Evolutionary conservation across 2,888 invertebrate species (phyloP), one percentile per base, ranked within the genome.

Genomic region (Acrobasis suavella): DNA sequence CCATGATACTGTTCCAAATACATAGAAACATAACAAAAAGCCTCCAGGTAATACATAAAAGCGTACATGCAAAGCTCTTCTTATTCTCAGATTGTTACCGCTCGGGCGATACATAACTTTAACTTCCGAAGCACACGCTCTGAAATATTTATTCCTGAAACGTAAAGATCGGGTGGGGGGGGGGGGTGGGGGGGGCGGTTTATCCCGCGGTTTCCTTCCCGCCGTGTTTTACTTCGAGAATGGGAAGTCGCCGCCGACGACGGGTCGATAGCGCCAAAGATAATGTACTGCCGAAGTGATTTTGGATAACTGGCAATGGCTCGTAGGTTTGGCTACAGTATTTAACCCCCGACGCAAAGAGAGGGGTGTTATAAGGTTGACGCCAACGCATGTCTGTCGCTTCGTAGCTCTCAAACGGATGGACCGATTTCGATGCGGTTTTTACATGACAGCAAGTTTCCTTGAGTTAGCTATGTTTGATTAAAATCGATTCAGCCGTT

Each of bases 121-220:
- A 89, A 91, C 89, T 91, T 91, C 87, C 90, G 85, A 89, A 91
- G 91, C 91, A 91, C 91, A 91, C 90, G 91, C 90, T 91, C 91
- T 92, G 91, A 91, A 92, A 91, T 92, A 92, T 92, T 91, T 91
- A 92, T 92, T 91, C 91, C 90, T 91, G 91, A 91, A 91, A 91
- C 91, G 92, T 91, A 91, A 91, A 91, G 91, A 91, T 90, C 89
- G 89, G 88, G 46, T 46, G 87, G 52, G 63, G 69, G 64, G 73
- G 71, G 66, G 78, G 79, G 65, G 68, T 78, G 72, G 82, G 85
- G 83, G 72, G 82, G 85, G 83, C 69, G 89, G 91, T 89, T 89
- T 91, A 91, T 90, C 91, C 91, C 91, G 91, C 91, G 91, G 91
- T 92, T 92, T 91, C 91, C 91, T 90, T 87, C 89, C 91, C 91